Evolutionary conservation across 1,140 invertebrate species (phyloP).

Genomic region (Riptortus pedestris): DNA sequence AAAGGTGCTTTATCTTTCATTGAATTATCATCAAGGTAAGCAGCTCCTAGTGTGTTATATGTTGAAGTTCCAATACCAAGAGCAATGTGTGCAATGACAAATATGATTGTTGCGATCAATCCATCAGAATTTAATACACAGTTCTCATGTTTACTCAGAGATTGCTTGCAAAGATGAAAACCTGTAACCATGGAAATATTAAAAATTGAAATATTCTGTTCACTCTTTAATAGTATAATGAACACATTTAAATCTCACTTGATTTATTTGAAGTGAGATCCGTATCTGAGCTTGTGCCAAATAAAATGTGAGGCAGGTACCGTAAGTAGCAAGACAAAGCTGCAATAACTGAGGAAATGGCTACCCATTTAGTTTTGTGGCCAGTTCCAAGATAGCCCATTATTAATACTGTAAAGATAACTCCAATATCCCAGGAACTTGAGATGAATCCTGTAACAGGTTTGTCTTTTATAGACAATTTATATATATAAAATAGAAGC

Average conservation of each 20-base stretch:
- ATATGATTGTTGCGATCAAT: constrained; percentile 21
- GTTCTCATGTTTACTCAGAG: neutral
- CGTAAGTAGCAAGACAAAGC: constrained; percentile 24
- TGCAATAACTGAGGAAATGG: constrained; percentile 23
- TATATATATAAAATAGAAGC: constrained; percentile 4
- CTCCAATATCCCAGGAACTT: constrained; percentile 30
- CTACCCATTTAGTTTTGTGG: constrained; percentile 31
- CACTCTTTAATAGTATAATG: neutral
- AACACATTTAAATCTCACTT: too few relatives aligned
- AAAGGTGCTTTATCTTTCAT: constrained; percentile 33
- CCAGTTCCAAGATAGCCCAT: constrained; percentile 28
- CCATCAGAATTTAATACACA: constrained; percentile 12
- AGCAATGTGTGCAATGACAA: constrained; percentile 29
- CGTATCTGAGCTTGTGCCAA: constrained; percentile 26
- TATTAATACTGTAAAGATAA: constrained; percentile 20
- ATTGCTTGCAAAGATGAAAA: constrained; percentile 6
- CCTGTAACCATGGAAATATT: neutral
- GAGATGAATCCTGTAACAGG: constrained; percentile 28
- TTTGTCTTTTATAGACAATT: too few relatives aligned
- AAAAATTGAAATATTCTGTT: constrained; percentile 4
- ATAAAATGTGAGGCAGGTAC: constrained; percentile 28
- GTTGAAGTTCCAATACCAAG: constrained; percentile 32
- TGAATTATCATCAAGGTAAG: constrained; percentile 35
- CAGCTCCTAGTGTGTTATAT: constrained; percentile 34
- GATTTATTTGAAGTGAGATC: too few relatives aligned